A percentile compares a stretch with the other conserved stretches of the same genome.
Evolutionary conservation across 35 echinoderm and acorn worm genomes (phyloP).

Genomic region (Amphiura filiformis): DNA sequence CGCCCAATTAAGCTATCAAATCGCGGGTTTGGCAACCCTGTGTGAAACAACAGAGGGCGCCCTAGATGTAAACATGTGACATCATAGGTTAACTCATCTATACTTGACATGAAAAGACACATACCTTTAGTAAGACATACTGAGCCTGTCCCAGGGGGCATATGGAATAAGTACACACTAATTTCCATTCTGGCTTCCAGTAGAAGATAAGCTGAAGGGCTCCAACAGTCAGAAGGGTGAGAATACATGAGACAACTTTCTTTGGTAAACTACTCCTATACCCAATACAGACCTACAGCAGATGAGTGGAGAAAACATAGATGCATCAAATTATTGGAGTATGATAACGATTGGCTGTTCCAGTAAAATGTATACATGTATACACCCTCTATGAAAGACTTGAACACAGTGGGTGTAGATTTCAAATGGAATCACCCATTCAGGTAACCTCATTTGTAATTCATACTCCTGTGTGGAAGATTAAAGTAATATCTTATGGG

Average conservation of each 20-base stretch:
- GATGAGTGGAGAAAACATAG: neutral
- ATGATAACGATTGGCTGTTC: neutral
- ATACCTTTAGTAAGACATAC: slow-evolving; percentile 55
- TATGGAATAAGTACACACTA: slow-evolving; percentile 54
- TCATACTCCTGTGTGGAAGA: no score
- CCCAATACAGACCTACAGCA: slow-evolving; percentile 59
- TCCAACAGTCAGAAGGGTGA: slow-evolving; percentile 56
- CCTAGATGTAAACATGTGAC: no score
- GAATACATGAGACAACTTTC: slow-evolving; percentile 17
- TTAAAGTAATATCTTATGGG: no score
- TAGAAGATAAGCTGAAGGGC: slow-evolving; percentile 82
- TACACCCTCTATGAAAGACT: no score
- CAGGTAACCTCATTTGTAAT: no score
- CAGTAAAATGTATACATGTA: neutral
- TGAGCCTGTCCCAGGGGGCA: slow-evolving; percentile 51
- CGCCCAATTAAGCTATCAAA: no score
- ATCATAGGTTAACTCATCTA: no score
- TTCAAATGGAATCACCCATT: no score
- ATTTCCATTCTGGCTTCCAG: slow-evolving; percentile 87
- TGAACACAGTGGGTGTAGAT: no score
- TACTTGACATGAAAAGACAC: no score
- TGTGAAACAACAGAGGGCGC: no score
- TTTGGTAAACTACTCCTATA: slow-evolving; percentile 44
- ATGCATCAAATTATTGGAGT: neutral
- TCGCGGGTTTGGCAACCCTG: no score